These are phyloP conservation scores for Dasypolia templi DNA, from an alignment of 2,888 invertebrate species.

Conservation along the genomic window DNA sequence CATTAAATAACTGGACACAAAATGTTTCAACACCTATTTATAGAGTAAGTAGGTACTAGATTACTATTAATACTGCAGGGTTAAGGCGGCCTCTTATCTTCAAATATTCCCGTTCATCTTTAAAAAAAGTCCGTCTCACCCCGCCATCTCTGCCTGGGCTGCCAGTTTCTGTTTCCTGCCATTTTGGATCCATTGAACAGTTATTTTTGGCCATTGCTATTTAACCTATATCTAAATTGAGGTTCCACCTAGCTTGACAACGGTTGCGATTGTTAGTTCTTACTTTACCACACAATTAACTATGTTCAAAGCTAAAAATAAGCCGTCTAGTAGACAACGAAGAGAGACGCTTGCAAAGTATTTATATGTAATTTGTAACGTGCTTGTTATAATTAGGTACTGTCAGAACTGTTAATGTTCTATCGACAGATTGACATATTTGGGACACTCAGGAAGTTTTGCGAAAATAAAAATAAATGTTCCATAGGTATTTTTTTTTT, in stretches of 20 bases:
- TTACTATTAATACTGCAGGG: neutral
- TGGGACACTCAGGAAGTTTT: no score
- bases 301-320: neutral
- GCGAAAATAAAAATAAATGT: no score
- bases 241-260: neutral
- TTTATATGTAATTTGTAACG: neutral
- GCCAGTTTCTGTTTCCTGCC: neutral
- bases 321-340: neutral
- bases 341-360: neutral
- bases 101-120: neutral
- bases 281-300: neutral
- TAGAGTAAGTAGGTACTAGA: neutral
- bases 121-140: no score
- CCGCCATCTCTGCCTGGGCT: no score
- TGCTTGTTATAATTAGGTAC: neutral
- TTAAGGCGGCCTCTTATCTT: neutral
- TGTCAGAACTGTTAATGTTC: neutral
- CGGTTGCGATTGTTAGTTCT: neutral
- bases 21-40: neutral
- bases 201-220: neutral
- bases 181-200: neutral
- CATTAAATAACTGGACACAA: neutral
- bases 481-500: no score
- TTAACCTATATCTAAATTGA: neutral
- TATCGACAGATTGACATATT: neutral